Percentiles rank a stretch among this genome's conserved stretches.
Evolutionary conservation across 2,888 invertebrate species (phyloP).

Genomic region (Anodontia alba): DNA sequence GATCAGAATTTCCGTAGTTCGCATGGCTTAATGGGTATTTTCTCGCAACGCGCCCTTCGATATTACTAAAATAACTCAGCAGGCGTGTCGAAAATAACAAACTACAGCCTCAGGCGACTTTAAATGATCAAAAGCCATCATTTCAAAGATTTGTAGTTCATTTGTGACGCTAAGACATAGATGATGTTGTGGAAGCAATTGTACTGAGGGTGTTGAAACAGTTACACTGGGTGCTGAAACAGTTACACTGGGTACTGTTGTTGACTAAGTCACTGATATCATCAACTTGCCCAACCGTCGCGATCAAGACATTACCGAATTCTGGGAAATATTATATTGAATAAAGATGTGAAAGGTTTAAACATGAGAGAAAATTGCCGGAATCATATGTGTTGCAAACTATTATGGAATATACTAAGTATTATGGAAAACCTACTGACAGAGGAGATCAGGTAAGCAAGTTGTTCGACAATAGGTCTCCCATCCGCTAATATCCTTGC

Average conservation of each 20-base stretch:
- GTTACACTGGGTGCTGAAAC: no score
- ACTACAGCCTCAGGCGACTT: slow-evolving; percentile 1
- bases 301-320: not conserved
- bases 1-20: no score
- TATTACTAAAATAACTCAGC: not conserved
- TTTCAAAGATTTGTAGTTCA: not conserved
- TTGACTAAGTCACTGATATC: not conserved
- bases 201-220: not conserved
- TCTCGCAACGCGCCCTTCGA: no score
- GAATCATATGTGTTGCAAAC: not conserved
- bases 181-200: not conserved
- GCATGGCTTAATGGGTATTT: no score
- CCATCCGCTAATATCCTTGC: no score
- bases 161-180: not conserved
- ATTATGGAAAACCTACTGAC: slow-evolving; percentile 2
- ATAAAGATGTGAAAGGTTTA: not conserved
- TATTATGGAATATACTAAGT: slow-evolving; percentile 8
- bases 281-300: not conserved
- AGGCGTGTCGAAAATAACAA: slow-evolving; percentile 10
- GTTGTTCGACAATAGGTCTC: no score
- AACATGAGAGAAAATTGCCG: not conserved
- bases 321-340: not conserved
- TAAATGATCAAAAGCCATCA: slow-evolving; percentile 7
- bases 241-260: no score
- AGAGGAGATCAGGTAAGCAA: not conserved